Percentiles rank a stretch among this genome's conserved stretches.
Conservation (phyloP, 2,797 vertebrate species). For the Luscinia megarhynchos region DNA sequence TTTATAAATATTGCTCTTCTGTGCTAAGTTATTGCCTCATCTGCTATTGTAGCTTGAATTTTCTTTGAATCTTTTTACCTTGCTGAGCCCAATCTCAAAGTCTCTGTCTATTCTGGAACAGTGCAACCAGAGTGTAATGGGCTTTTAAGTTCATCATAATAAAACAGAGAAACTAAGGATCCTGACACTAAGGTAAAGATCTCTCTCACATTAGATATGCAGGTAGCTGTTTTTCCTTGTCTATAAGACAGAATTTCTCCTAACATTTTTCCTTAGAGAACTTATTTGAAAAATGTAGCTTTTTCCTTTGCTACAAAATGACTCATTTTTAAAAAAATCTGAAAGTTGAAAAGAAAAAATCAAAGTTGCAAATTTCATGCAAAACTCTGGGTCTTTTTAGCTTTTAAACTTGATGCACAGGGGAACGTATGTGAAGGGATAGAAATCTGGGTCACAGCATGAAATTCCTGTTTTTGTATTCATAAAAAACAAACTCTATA, state of each 20-base stretch:
- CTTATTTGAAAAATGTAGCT: not conserved
- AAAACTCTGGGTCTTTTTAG: conserved; percentile 58
- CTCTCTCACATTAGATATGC: not conserved
- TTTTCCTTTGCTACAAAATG: conserved; percentile 35
- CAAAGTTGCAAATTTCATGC: conserved; percentile 60
- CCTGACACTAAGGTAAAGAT: not conserved
- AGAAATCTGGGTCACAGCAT: conserved; percentile 71
- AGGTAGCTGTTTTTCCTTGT: not conserved
- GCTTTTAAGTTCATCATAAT: not conserved
- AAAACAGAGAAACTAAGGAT: not conserved
- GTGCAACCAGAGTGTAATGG: not conserved
- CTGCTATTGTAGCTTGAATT: not conserved
- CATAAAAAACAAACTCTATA: conserved; percentile 67
- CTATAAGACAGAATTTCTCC: not conserved
- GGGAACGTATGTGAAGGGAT: conserved; percentile 56
- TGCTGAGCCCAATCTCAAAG: not conserved
- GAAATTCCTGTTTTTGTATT: conserved; percentile 72
- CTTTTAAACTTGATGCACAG: conserved; percentile 70
- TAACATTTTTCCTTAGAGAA: not conserved
- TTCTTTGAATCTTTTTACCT: conserved; percentile 1
- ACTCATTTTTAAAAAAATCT: conserved; percentile 43
- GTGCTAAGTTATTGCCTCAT: not conserved
- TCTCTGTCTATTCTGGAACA: not conserved
- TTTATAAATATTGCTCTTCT: not conserved
- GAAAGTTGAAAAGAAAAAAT: conserved; percentile 1